A percentile compares a stretch with the other conserved stretches of the same genome.
Conservation (phyloP, 1,140 invertebrate species). For the Ostrea edulis region DNA sequence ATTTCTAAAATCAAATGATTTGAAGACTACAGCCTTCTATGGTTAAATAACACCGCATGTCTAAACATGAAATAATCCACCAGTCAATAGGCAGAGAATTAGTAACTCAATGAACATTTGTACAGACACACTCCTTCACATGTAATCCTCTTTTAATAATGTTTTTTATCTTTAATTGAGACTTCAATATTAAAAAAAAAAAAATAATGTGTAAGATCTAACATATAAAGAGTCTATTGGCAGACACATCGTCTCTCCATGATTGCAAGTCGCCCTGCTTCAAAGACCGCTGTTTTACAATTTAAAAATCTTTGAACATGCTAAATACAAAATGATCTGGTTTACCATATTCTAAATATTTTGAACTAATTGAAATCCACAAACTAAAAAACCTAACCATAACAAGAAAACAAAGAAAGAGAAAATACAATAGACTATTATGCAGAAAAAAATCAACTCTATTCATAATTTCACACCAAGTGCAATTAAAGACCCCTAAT, state of each 20-base stretch:
- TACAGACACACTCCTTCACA: not conserved
- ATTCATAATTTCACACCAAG: not conserved
- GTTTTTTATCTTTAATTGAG: not conserved
- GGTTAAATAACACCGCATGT: slow-evolving; percentile 8
- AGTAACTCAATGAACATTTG: slow-evolving; percentile 9
- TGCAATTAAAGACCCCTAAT: not conserved
- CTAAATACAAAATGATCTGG: not conserved
- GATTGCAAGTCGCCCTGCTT: not conserved
- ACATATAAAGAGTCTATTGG: not conserved
- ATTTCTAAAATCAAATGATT: not conserved
- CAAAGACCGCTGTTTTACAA: not conserved
- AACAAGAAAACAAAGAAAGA: slow-evolving; percentile 1
- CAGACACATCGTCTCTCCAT: not conserved
- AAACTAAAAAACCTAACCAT: not conserved
- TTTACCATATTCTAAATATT: slow-evolving; percentile 9
- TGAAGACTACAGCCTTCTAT: not conserved
- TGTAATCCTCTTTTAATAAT: slow-evolving; percentile 9
- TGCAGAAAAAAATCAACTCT: not conserved
- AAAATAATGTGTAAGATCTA: not conserved
- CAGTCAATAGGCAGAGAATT: slow-evolving; percentile 31
- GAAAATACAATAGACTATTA: slow-evolving; percentile 8
- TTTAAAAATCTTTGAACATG: not conserved
- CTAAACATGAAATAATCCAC: slow-evolving; percentile 5
- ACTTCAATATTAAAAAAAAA: slow-evolving; percentile 4
- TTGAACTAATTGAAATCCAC: not conserved